Percentiles rank a stretch among this genome's conserved stretches.
Evolutionary conservation across 2,797 vertebrate species (phyloP).

Genomic region (Mico argentatus): DNA sequence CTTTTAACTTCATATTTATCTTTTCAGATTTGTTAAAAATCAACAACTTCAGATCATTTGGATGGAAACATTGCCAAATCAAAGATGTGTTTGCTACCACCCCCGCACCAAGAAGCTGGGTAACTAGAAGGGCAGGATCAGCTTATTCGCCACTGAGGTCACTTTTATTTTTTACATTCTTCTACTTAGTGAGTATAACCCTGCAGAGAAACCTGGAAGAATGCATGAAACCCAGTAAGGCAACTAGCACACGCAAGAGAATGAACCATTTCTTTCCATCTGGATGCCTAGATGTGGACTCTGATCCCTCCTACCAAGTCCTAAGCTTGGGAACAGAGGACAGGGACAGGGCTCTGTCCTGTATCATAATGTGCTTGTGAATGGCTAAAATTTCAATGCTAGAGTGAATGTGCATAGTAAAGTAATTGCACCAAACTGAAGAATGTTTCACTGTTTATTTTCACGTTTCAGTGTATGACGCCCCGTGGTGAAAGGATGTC

Average conservation of each 20-base stretch:
- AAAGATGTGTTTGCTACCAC: neutral
- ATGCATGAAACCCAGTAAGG: accelerated
- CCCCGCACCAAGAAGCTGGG: accelerated
- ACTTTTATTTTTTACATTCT: too few relatives aligned
- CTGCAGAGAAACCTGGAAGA: neutral
- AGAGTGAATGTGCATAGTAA: neutral
- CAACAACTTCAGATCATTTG: neutral
- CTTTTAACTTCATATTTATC: neutral
- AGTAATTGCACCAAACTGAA: neutral
- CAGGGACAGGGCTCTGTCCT: neutral
- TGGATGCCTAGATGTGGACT: too few relatives aligned
- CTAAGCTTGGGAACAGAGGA: neutral
- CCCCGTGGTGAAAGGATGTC: constrained; percentile 42
- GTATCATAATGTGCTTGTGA: neutral
- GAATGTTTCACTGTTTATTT: constrained; percentile 62
- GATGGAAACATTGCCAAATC: neutral
- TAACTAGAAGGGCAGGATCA: too few relatives aligned
- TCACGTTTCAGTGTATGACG: constrained; percentile 51
- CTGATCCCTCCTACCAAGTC: neutral
- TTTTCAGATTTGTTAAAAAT: neutral
- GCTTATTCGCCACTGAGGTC: accelerated
- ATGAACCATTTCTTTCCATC: accelerated
- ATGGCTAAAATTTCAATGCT: neutral
- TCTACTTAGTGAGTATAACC: neutral
- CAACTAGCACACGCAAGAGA: too few relatives aligned